phyloP scores from a whole-genome alignment of 2,888 invertebrate genomes.

The Imbricaverruca yamaguchii region DNA sequence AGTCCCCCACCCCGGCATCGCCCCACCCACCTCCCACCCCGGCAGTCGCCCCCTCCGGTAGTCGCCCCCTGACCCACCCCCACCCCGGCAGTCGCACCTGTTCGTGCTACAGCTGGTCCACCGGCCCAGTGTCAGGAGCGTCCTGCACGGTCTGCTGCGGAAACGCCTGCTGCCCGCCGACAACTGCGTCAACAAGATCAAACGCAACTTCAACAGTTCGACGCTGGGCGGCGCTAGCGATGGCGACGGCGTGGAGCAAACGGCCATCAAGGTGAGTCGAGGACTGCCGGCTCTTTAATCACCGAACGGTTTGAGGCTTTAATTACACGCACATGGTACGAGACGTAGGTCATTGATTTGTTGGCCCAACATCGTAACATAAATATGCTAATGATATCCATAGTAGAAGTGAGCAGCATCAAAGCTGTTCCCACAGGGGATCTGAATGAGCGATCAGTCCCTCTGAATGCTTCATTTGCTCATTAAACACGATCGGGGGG shows the following conservation, averaged over 20 bases:
- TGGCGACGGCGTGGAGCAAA: slow-evolving; percentile 63
- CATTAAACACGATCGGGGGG: too few species aligned
- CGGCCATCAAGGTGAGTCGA: slow-evolving; percentile 64
- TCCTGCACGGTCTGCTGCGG: slow-evolving; percentile 80
- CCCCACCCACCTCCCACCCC: too few species aligned
- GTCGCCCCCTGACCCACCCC: too few species aligned
- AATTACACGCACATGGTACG: too few species aligned
- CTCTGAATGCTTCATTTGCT: too few species aligned
- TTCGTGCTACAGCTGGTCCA: slow-evolving; percentile 95
- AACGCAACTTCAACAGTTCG: slow-evolving; percentile 63
- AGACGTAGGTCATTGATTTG: slow-evolving; percentile 8
- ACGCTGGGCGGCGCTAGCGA: slow-evolving; percentile 30
- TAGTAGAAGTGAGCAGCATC: too few species aligned
- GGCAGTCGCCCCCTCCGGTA: too few species aligned
- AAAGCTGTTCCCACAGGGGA: too few species aligned
- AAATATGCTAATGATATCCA: too few species aligned
- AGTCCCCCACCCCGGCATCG: slow-evolving; percentile 45
- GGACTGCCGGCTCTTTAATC: too few species aligned
- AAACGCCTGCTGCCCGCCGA: slow-evolving; percentile 85
- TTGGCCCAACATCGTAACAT: too few species aligned
- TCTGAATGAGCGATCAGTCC: too few species aligned
- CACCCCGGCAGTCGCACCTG: slow-evolving; percentile 73
- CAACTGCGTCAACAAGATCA: slow-evolving; percentile 89
- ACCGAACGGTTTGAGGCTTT: neutral
- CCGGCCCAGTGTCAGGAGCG: slow-evolving; percentile 88